Percentiles rank a stretch among this genome's conserved stretches.
These are phyloP conservation scores for Lasioglossum morio DNA, from an alignment of 2,888 invertebrate species.

Conservation along the genomic window DNA sequence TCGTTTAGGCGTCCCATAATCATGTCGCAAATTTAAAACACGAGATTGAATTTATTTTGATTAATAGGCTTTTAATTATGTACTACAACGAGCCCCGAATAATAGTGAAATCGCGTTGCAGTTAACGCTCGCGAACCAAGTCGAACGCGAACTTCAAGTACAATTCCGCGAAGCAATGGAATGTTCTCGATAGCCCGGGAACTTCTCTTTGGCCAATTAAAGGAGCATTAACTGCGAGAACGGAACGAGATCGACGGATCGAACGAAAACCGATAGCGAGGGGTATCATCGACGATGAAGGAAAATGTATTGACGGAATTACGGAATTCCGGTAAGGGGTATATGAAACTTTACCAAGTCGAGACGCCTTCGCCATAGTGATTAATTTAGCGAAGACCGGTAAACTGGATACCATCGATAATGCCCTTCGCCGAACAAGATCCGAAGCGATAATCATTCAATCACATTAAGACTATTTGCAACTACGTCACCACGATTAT, in stretches of 20 bases:
- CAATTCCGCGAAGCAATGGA: background rate
- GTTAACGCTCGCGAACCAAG: too few species aligned
- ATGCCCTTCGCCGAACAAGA: constrained; percentile 45
- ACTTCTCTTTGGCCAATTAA: constrained; percentile 9
- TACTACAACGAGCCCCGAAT: too few species aligned
- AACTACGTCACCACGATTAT: constrained; percentile 30
- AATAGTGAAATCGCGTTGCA: background rate
- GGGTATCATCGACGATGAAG: background rate
- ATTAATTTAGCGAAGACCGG: constrained; percentile 59
- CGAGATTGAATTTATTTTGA: too few species aligned
- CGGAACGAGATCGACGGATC: background rate
- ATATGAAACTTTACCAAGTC: background rate
- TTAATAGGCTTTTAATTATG: too few species aligned
- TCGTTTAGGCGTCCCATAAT: too few species aligned
- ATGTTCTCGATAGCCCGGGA: background rate
- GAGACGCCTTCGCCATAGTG: constrained; percentile 28
- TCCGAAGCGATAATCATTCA: constrained; percentile 58
- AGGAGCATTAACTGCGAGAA: constrained; percentile 15
- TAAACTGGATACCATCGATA: constrained; percentile 52
- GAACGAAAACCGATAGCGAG: constrained; percentile 12
- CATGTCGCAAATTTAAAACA: too few species aligned
- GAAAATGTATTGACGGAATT: constrained; percentile 31
- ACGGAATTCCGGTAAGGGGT: constrained; percentile 2
- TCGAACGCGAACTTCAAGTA: background rate
- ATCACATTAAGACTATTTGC: constrained; percentile 48